Conservation (phyloP, 2,797 vertebrate species). For the Molossus molossus region DNA sequence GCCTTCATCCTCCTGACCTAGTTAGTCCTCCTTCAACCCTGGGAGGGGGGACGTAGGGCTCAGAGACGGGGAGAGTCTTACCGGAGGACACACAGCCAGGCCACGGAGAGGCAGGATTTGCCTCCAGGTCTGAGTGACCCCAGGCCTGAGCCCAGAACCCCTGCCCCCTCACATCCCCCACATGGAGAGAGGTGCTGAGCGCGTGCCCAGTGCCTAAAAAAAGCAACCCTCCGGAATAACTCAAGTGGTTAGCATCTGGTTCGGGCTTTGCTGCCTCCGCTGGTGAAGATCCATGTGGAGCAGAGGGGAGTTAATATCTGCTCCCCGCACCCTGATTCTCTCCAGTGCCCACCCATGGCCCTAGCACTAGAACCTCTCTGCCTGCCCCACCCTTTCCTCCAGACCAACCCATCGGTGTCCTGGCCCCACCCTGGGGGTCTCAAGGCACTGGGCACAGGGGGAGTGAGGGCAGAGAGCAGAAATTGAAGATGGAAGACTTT, state of each 20-base stretch:
- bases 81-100: not conserved
- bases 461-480: not conserved
- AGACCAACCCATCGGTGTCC: not conserved
- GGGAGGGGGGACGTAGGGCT: not conserved
- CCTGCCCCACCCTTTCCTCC: not conserved
- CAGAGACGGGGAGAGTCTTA: not conserved
- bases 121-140: not conserved
- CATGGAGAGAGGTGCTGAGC: not conserved
- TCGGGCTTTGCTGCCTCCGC: not conserved
- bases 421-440: not conserved
- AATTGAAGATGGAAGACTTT: not conserved
- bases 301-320: not conserved
- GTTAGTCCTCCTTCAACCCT: conserved; percentile 37
- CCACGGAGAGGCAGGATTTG: not conserved
- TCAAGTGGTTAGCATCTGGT: not conserved
- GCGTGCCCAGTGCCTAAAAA: accelerated
- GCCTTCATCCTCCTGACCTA: conserved; percentile 54
- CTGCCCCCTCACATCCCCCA: not conserved
- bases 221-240: not conserved
- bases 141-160: not conserved
- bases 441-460: not conserved
- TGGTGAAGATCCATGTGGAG: accelerated
- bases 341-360: not conserved
- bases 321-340: not conserved
- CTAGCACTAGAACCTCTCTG: not conserved